phyloP scores from a whole-genome alignment of 1,140 invertebrate genomes.

The Ericerus pela region DNA sequence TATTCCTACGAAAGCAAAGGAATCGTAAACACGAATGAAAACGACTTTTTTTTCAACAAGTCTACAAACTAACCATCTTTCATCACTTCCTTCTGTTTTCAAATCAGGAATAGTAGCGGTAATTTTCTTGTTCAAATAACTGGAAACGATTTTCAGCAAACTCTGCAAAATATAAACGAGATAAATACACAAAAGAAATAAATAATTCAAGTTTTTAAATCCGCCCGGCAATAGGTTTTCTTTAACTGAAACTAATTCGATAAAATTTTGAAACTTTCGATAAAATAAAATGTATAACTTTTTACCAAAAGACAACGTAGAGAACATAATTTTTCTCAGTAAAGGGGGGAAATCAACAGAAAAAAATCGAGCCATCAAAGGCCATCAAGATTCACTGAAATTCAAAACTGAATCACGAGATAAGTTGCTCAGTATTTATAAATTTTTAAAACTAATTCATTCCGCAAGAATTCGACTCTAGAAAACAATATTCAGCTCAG shows the following conservation, averaged over 20 bases:
- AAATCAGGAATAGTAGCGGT: slow-evolving; percentile 70
- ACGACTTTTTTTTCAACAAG: not conserved
- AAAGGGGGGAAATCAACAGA: too few relatives aligned
- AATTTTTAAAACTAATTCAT: too few relatives aligned
- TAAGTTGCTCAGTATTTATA: too few relatives aligned
- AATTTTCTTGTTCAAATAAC: slow-evolving; percentile 82
- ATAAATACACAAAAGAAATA: slow-evolving; percentile 2
- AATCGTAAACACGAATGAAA: not conserved
- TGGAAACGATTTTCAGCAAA: slow-evolving; percentile 73
- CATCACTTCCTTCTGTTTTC: slow-evolving; percentile 70
- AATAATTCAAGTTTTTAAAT: not conserved
- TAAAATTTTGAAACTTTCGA: not conserved
- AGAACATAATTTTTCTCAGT: not conserved
- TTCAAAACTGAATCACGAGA: too few relatives aligned
- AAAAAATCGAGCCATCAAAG: too few relatives aligned
- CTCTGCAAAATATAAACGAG: slow-evolving; percentile 42
- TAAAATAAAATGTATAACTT: slow-evolving; percentile 4
- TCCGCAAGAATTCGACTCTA: too few relatives aligned
- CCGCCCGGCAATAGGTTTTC: slow-evolving; percentile 1
- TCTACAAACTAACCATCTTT: slow-evolving; percentile 56
- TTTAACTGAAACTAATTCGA: not conserved
- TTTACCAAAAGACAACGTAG: not conserved
- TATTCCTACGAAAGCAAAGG: slow-evolving; percentile 52
- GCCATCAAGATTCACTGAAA: too few relatives aligned
- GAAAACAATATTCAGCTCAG: too few relatives aligned